phyloP scores from a whole-genome alignment of 1,140 invertebrate species.

The Bombus sibiricus region DNA sequence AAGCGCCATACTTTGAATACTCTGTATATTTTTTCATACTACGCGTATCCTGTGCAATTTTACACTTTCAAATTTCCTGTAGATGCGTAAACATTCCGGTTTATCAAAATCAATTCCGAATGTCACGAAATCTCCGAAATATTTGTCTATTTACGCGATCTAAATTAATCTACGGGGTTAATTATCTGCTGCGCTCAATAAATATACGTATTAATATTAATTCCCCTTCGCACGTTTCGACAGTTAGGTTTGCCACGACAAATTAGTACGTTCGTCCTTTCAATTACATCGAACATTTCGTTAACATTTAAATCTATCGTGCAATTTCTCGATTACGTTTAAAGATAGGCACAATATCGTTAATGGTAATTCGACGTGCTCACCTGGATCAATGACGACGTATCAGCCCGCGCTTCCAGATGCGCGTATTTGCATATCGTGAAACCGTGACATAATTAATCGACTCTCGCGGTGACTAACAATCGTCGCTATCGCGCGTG shows the following conservation, averaged over 20 bases:
- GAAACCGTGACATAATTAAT: conserved; percentile 47
- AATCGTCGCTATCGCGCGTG: background rate
- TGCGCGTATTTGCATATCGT: background rate
- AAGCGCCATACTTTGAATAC: too few species aligned
- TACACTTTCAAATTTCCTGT: too few species aligned
- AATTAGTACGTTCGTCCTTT: background rate
- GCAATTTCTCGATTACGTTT: background rate
- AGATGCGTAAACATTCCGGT: too few species aligned
- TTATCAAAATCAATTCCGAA: background rate
- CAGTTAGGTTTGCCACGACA: too few species aligned
- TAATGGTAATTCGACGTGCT: background rate
- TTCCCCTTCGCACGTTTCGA: background rate
- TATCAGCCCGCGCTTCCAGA: conserved; percentile 22
- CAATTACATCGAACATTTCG: background rate
- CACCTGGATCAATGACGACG: background rate
- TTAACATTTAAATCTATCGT: background rate
- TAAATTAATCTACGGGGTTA: background rate
- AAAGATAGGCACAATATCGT: background rate
- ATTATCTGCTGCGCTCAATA: background rate
- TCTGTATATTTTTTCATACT: too few species aligned
- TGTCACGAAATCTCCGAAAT: background rate
- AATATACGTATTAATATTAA: background rate
- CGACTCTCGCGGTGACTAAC: background rate
- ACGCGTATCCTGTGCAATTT: too few species aligned
- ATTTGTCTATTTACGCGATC: too few species aligned